Base-by-base conservation (phyloP, 2,888 invertebrate species). In the Megamerina dolium region DNA sequence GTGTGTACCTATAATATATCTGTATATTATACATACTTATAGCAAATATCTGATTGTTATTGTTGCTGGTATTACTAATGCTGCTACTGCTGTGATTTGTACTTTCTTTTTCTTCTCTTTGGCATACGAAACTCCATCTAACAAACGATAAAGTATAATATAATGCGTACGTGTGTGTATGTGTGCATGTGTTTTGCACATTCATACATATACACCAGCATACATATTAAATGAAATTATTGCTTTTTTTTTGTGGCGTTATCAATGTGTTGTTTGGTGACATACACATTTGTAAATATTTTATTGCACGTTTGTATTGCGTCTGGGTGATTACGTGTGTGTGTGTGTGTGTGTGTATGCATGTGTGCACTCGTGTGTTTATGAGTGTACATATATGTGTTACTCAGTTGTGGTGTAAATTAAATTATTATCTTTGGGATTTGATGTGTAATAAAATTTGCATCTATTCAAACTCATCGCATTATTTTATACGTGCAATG, bases 401-500 rank as follows among this genome's bases (percentile, higher is more conserved):
- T 6, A 23, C 6, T 23, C 10, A 8, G 14, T 19, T 30, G 30
- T 37, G 37, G 21, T 32, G 34, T 20, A 43, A 38, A 43, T 43
- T 43, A 43, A 43, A 38, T 43, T 43, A 38, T 38, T 43, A 33
- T 43, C 36, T 21, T 10, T 36, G 37, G 37, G 37, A 36, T 42
- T 36, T 37, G 42, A 35, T 9, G 37, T 13, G 30, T 41, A 41
- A 41, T 41, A 41, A 41, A 41, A 41, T 41, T 41, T 41, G 41
- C 41, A 45, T 40, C 39, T 34, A 21, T 34, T 20, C n/a, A n/a
- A n/a, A n/a, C n/a, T n/a, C n/a, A n/a, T n/a, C n/a, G n/a, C n/a
- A n/a, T n/a, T n/a, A n/a, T n/a, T n/a, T n/a, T n/a, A n/a, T n/a
- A n/a, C n/a, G n/a, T n/a, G n/a, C n/a, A n/a, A n/a, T n/a, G n/a